These are phyloP conservation scores for Napeogenes inachia DNA, from an alignment of 2,888 invertebrate genomes.

Conservation along the genomic window DNA sequence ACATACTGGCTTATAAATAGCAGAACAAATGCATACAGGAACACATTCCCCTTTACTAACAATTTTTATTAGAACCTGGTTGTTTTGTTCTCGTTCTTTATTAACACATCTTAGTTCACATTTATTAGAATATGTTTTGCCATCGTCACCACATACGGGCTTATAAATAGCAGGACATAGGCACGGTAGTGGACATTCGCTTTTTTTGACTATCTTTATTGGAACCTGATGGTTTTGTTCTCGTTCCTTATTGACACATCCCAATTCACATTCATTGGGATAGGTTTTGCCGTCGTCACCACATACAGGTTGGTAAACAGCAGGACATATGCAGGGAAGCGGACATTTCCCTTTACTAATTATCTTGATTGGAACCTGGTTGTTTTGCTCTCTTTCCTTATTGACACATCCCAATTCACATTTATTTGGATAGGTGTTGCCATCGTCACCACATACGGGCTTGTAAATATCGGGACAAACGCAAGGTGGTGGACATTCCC, in stretches of 20 bases:
- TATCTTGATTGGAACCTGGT: too few relatives aligned
- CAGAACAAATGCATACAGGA: slow-evolving; percentile 14
- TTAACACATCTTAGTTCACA: slow-evolving; percentile 34
- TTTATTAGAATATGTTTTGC: slow-evolving; percentile 26
- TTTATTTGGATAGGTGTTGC: slow-evolving; percentile 28
- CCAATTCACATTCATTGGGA: slow-evolving; percentile 53
- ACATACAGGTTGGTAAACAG: slow-evolving; percentile 33
- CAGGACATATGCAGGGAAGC: slow-evolving; percentile 20
- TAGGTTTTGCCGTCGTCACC: slow-evolving; percentile 71
- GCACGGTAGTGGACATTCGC: slow-evolving; percentile 34
- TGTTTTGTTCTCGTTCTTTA: slow-evolving; percentile 21
- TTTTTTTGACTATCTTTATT: slow-evolving; percentile 25
- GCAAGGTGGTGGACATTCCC: slow-evolving; percentile 24
- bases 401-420: slow-evolving; percentile 28
- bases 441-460: slow-evolving; percentile 32
- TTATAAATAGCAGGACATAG: slow-evolving; percentile 26
- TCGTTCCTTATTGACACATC: slow-evolving; percentile 27
- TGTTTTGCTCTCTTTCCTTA: not conserved
- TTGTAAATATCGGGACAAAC: slow-evolving; percentile 17
- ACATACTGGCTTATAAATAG: slow-evolving; percentile 23
- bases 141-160: slow-evolving; percentile 31
- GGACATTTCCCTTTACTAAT: slow-evolving; percentile 20
- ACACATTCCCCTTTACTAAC: slow-evolving; percentile 10
- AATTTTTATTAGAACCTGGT: slow-evolving; percentile 18
- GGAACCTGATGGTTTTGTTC: slow-evolving; percentile 16